Evolutionary conservation across 2,797 vertebrate species (phyloP).

Genomic region (Parauchenoglanis punctatus): DNA sequence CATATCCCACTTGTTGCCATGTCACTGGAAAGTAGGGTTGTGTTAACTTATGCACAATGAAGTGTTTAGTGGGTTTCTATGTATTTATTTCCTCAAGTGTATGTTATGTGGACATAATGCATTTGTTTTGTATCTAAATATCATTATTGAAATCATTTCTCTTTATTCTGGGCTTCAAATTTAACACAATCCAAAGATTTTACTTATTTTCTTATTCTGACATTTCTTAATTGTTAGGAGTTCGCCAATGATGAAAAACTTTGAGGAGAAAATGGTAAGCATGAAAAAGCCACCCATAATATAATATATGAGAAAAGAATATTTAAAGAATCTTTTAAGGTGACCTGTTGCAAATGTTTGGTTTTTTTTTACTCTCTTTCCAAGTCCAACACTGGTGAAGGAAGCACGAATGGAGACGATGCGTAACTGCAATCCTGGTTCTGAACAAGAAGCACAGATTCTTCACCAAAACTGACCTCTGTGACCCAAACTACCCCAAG

Average conservation of each 20-base stretch:
- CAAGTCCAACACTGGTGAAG: conserved; percentile 69
- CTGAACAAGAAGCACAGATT: conserved; percentile 59
- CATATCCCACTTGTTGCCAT: background rate
- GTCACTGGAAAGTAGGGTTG: background rate
- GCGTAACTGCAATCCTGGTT: conserved; percentile 72
- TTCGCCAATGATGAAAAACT: conserved; percentile 91
- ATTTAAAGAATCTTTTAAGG: background rate
- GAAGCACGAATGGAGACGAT: conserved; percentile 65
- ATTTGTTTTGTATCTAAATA: background rate
- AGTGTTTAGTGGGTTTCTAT: background rate
- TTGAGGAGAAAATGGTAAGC: conserved; percentile 89
- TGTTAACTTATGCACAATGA: background rate
- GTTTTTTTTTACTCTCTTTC: background rate
- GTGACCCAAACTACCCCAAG: conserved; percentile 20
- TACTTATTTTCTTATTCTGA: background rate
- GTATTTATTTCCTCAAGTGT: too few relatives aligned
- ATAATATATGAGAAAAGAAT: background rate
- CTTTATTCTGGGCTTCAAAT: background rate
- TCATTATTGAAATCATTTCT: background rate
- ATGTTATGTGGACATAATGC: background rate
- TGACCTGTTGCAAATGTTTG: background rate
- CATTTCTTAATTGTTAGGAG: conserved; percentile 74
- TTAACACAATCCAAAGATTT: background rate
- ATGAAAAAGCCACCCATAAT: conserved; percentile 63
- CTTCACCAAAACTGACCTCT: conserved; percentile 40